Evolutionary conservation across 35 echinoderm and acorn worm genomes (phyloP), one percentile per base, ranked within the genome.

Genomic region (Holothuria glaberrima): DNA sequence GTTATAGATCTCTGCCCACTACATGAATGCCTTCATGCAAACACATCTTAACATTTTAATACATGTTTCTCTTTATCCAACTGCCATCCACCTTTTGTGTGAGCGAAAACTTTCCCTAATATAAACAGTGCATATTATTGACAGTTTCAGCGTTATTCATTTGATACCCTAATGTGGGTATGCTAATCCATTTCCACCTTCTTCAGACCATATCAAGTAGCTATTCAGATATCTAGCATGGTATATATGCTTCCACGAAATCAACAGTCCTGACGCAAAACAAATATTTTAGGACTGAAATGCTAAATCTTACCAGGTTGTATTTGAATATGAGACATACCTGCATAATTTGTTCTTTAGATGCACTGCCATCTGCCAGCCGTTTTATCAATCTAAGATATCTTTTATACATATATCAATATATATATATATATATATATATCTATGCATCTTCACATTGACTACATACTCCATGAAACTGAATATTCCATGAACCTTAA

Each of bases 241-340:
- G 33, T 41, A 75, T 19, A 35, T 75, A 27, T 12, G 25, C 25
- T 27, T 27, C 44, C 32, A 41, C 44, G 32, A 32, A 32, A 75
- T 41, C 32, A 22, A 12, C 12, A 41, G 14, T 34, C 71, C 41
- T 75, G 28, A 41, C 18, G 16, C 71, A 75, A 75, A 75, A 75
- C 71, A 75, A n/a, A 75, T 41, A 54, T 75, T 75, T 75, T 75
- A 75, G 16, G 31, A 36, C 71, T 38, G 18, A 75, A 75, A 75
- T 5, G 30, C 38, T 36, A 38, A 75, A 75, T 75, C 30, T 35
- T 38, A 18, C 71, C 3, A 21, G 71, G 71, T 44, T 33, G 38
- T 75, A 38, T 41, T 75, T 38, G 33, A 4, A 35, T 54, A 54
- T 54, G 16, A 14, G 13, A 14, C 3, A 1, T 54, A 54, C 50